Evolutionary conservation across 2,797 vertebrate species (phyloP), one percentile per base, ranked within the genome.

Genomic region (Loris lydekkerianus): DNA sequence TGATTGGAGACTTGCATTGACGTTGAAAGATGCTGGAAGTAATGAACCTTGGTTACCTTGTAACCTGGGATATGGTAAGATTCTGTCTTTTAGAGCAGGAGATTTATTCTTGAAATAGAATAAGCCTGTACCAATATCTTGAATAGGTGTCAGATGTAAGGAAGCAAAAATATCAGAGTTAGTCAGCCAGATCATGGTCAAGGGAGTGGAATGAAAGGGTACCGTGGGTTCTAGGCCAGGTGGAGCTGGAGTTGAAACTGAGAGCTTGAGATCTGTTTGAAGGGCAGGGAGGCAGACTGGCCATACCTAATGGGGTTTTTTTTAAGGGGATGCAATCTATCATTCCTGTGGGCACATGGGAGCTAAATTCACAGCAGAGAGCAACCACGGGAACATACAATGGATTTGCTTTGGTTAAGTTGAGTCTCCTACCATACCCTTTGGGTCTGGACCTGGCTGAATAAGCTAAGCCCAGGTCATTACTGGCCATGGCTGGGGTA

Each of bases 61-160:
- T 15, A 63, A 86, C 53, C 34, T 67, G 89, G 49, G 6, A 9
- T 69, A 37, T 65, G 13, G 31, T 77, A 76, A 86, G 37, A 77
- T 15, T 40, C 25, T 90, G 13, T 69, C 20, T 86, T 92, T 93
- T 46, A 63, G 43, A 65, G 67, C 9, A 17, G 7, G 15, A 92
- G 23, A 87, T 92, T 70, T 95, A 70, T 94, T 96, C 43, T 40
- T 15, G 37, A 69, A 25, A 82, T 43, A 53, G 15, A 67, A 40
- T 1, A 61, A 94, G 37, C 1, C 4, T 31, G 61, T 75, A 3
- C 4, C 8, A 75, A 3, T 37, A n/a, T 93, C 58, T 86, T 81
- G 17, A 63, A 53, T 91, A 65, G 5, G 4, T 87, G 61, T 92
- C 7, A 18, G 34, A 43, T 67, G 40, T 11, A 81, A 78, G 78